Percentiles rank a stretch among this genome's conserved stretches.
Evolutionary conservation across 2,797 vertebrate species (phyloP).

Genomic region (Coreius guichenoti): DNA sequence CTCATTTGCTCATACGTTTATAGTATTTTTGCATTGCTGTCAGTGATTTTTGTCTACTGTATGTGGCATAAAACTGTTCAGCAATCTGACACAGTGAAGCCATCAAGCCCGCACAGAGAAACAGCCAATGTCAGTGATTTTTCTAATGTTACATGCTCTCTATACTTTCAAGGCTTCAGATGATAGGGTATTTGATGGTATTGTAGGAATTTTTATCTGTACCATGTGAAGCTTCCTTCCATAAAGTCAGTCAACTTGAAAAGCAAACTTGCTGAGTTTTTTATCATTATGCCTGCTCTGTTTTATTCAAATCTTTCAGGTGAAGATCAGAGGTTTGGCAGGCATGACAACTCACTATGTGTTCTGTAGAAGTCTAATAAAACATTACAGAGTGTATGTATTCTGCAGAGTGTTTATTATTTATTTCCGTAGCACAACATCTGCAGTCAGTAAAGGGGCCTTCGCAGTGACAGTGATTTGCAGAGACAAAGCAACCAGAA

Average conservation of each 20-base stretch:
- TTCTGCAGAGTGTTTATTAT: slow-evolving; percentile 29
- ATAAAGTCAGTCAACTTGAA: slow-evolving; percentile 30
- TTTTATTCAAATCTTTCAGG: slow-evolving; percentile 35
- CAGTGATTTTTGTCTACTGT: background rate
- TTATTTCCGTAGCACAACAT: slow-evolving; percentile 9
- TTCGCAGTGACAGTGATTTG: slow-evolving; percentile 19
- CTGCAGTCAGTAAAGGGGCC: background rate
- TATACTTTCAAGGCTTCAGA: slow-evolving; percentile 27
- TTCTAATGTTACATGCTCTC: slow-evolving; percentile 18
- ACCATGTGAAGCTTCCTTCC: slow-evolving; percentile 22
- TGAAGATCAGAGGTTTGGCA: slow-evolving; percentile 37
- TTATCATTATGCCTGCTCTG: slow-evolving; percentile 17
- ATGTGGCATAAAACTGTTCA: slow-evolving; percentile 19
- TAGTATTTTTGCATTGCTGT: background rate
- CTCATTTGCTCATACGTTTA: background rate
- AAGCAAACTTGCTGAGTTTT: slow-evolving; percentile 27
- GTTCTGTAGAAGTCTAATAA: slow-evolving; percentile 29
- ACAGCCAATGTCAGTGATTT: slow-evolving; percentile 23
- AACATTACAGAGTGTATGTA: slow-evolving; percentile 20
- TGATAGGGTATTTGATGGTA: slow-evolving; percentile 23
- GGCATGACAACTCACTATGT: slow-evolving; percentile 30
- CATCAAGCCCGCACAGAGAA: slow-evolving; percentile 2
- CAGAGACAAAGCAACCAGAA: slow-evolving; percentile 2
- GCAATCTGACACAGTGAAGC: background rate
- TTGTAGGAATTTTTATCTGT: slow-evolving; percentile 18